These are phyloP conservation scores for Crotophaga sulcirostris DNA, from an alignment of 2,113 vertebrate species.

Conservation along the genomic window DNA sequence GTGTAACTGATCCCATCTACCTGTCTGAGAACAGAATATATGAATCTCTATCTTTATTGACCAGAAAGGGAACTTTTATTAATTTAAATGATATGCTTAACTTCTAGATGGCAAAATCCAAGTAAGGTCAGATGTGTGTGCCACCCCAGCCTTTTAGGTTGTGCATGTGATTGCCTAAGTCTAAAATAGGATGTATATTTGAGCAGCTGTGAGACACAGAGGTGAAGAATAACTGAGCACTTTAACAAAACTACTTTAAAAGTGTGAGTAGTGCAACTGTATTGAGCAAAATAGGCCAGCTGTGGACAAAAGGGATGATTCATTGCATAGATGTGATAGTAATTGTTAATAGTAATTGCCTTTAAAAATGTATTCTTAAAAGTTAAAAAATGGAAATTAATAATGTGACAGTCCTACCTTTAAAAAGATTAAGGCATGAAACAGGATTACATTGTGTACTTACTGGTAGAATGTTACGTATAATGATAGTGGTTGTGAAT, in stretches of 20 bases:
- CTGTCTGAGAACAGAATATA: background rate
- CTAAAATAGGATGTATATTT: background rate
- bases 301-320: background rate
- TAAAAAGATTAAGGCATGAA: slow-evolving; percentile 44
- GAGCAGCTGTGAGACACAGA: background rate
- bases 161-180: background rate
- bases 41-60: background rate
- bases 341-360: background rate
- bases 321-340: background rate
- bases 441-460: background rate
- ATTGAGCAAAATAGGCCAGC: background rate
- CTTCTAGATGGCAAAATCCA: background rate
- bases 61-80: background rate
- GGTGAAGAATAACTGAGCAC: background rate
- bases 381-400: slow-evolving; percentile 16
- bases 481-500: background rate
- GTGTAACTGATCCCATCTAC: background rate
- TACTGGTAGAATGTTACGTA: background rate
- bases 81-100: background rate
- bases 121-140: background rate
- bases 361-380: slow-evolving; percentile 37
- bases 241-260: background rate
- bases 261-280: background rate
- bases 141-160: background rate
- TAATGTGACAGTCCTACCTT: slow-evolving; percentile 6